These are phyloP conservation scores for Habroteleia sp. DNA, from an alignment of 2,888 invertebrate species.

Conservation along the genomic window DNA sequence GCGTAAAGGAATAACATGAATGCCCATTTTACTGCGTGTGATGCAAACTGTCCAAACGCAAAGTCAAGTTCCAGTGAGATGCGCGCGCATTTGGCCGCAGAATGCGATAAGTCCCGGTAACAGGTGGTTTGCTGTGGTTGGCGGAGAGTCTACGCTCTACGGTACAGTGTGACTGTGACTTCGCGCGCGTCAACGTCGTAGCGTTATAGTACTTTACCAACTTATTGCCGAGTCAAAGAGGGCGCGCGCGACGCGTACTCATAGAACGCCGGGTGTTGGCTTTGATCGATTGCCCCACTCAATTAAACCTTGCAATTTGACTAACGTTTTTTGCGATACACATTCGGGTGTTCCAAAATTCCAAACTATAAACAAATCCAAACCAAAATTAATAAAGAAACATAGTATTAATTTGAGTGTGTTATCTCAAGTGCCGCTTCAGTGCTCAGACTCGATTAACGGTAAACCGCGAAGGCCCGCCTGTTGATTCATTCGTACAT, in stretches of 20 bases:
- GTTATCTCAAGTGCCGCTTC: slow-evolving; percentile 2
- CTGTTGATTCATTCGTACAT: slow-evolving; percentile 50
- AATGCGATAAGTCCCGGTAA: slow-evolving; percentile 73
- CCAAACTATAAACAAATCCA: too few relatives aligned
- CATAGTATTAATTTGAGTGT: too few relatives aligned
- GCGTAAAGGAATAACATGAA: slow-evolving; percentile 16
- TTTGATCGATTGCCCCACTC: slow-evolving; percentile 25
- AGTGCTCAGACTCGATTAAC: too few relatives aligned
- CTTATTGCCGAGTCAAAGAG: slow-evolving; percentile 24
- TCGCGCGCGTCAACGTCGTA: slow-evolving; percentile 22
- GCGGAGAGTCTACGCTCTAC: slow-evolving; percentile 64
- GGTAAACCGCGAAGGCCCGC: slow-evolving; percentile 16
- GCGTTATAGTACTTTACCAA: slow-evolving; percentile 3
- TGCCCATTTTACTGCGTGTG: slow-evolving; percentile 12
- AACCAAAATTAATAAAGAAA: too few relatives aligned
- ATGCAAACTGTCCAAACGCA: slow-evolving; percentile 34
- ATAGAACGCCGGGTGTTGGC: slow-evolving; percentile 50
- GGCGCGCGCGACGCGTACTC: slow-evolving; percentile 38
- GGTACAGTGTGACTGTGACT: slow-evolving; percentile 64
- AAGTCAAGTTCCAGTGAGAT: slow-evolving; percentile 51
- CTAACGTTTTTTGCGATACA: too few relatives aligned
- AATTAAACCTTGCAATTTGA: not conserved
- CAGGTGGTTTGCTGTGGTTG: slow-evolving; percentile 75
- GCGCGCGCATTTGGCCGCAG: slow-evolving; percentile 57
- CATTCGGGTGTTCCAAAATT: too few relatives aligned